Base-by-base conservation (phyloP, 37 sponge, comb jelly and placozoan genomes). In the Mnemiopsis leidyi region DNA sequence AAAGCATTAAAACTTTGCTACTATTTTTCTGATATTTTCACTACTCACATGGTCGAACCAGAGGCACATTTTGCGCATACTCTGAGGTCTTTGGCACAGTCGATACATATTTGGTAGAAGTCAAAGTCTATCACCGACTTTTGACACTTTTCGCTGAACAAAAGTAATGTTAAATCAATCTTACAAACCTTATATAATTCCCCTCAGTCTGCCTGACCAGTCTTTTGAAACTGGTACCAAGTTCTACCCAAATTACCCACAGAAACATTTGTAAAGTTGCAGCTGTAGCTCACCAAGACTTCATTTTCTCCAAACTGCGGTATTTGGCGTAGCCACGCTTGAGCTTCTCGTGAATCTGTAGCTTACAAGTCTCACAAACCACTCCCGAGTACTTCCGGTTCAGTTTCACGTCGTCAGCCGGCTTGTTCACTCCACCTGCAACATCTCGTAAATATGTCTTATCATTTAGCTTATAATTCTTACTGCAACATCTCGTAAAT, bases 271-370 rank as follows among this genome's bases (percentile, higher is more conserved):
- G n/a, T n/a, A n/a, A n/a, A n/a, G n/a, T n/a, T n/a, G n/a, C n/a
- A n/a, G n/a, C n/a, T n/a, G n/a, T n/a, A n/a, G n/a, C n/a, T n/a
- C n/a, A 79, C 82, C 82, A 79, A 34, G 82, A 9, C 32, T 79
- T 79, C 37, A 35, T 32, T 9, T 30, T 79, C 23, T 79, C 82
- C 36, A 79, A 36, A 16, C 37, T 32, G 36, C 29, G 23, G 82
- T 79, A 79, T 33, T 79, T 79, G 7, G 82, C 21, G 82, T 79
- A 79, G 21, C 82, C 82, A 13, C 82, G 2, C 36, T 79, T 79
- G 1, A 79, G 36, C 37, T 79, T 79, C 82, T 79, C 82, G 82
- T 79, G 82, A 13, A 79, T 79, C 82, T 79, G 82, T 35, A 79
- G 13, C 35, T 35, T 79, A 36, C 82, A 79, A 2, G 37, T 13